A percentile compares a stretch with the other conserved stretches of the same genome.
Conservation (phyloP, 2,113 vertebrate species). For the Corythoichthys intestinalis region DNA sequence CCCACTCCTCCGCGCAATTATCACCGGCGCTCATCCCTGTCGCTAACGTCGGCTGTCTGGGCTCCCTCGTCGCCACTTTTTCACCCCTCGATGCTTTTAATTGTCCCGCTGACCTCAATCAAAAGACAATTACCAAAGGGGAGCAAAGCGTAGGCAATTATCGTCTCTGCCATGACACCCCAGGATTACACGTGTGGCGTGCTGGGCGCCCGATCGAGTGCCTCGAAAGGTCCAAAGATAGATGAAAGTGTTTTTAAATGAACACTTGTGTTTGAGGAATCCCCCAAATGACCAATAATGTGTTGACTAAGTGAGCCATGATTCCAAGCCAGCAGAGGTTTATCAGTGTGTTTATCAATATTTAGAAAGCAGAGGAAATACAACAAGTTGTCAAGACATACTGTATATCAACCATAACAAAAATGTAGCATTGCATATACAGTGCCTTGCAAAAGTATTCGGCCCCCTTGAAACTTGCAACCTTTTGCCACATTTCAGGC, state of each 20-base stretch:
- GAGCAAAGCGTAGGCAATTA: slow-evolving; percentile 83
- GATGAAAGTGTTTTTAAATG: not conserved
- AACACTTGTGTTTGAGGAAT: not conserved
- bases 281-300: not conserved
- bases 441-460: no score
- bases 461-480: no score
- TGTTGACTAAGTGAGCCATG: not conserved
- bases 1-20: slow-evolving; percentile 28
- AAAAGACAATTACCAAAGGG: slow-evolving; percentile 90
- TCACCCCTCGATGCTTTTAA: slow-evolving; percentile 80
- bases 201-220: not conserved
- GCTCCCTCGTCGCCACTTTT: slow-evolving; percentile 65
- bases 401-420: no score
- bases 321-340: no score
- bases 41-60: slow-evolving; percentile 44
- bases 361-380: no score
- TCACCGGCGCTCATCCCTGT: slow-evolving; percentile 55
- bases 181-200: not conserved
- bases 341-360: no score
- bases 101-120: slow-evolving; percentile 97
- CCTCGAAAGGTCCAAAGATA: not conserved
- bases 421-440: no score
- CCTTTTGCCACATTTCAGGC: no score
- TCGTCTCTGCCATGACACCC: slow-evolving; percentile 76
- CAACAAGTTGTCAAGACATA: no score